A percentile compares a stretch with the other conserved stretches of the same genome.
These are phyloP conservation scores for Luperina testacea DNA, from an alignment of 2,888 invertebrate genomes.

Conservation along the genomic window DNA sequence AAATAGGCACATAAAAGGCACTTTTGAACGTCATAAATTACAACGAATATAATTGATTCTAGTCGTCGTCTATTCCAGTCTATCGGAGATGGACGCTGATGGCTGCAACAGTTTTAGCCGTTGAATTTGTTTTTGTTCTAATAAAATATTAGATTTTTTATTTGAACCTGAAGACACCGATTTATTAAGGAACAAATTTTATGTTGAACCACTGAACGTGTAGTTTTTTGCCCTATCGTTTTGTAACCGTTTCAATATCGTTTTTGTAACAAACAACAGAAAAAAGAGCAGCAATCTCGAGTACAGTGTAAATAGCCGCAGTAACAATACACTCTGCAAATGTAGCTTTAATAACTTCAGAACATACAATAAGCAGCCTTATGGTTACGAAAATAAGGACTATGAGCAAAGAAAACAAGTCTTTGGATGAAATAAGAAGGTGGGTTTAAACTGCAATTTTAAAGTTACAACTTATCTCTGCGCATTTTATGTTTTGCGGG, in stretches of 20 bases:
- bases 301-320: slow-evolving; percentile 67
- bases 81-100: background rate
- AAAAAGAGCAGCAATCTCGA: slow-evolving; percentile 65
- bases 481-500: slow-evolving; percentile 29
- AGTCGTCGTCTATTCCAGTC: no score
- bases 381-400: slow-evolving; percentile 25
- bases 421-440: slow-evolving; percentile 44
- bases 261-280: slow-evolving; percentile 34
- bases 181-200: background rate
- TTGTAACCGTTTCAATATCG: slow-evolving; percentile 48
- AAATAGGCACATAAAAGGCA: no score
- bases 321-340: slow-evolving; percentile 71
- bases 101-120: background rate
- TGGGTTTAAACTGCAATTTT: slow-evolving; percentile 54
- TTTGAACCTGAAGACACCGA: background rate
- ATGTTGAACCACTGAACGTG: background rate
- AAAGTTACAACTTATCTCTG: slow-evolving; percentile 53
- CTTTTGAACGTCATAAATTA: no score
- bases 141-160: background rate
- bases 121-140: background rate
- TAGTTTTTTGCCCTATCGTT: background rate
- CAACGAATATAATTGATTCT: no score
- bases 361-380: slow-evolving; percentile 46
- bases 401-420: slow-evolving; percentile 21
- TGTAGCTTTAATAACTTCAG: slow-evolving; percentile 57